Conservation (phyloP, 2,113 vertebrate species). For the Lanius ludovicianus region DNA sequence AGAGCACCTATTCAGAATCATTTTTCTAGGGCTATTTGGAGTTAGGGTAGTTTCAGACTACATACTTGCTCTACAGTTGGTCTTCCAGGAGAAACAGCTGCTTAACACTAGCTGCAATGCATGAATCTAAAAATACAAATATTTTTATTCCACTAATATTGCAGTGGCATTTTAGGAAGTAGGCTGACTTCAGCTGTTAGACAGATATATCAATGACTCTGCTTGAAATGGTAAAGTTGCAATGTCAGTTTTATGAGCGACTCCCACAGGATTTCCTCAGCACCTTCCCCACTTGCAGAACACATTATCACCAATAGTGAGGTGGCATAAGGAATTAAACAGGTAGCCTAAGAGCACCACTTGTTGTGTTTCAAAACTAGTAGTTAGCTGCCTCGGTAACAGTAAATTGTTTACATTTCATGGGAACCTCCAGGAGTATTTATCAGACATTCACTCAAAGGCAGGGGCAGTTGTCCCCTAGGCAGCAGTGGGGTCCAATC, state of each 20-base stretch:
- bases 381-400: background rate
- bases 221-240: background rate
- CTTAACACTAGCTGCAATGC: background rate
- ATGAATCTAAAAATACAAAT: background rate
- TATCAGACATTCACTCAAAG: background rate
- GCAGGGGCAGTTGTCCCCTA: background rate
- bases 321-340: background rate
- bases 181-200: background rate
- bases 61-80: background rate
- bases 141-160: background rate
- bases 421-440: background rate
- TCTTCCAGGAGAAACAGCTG: background rate
- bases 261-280: background rate
- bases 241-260: background rate
- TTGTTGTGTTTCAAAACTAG: background rate
- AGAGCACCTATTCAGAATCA: background rate
- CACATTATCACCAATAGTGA: background rate
- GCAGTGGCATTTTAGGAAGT: background rate
- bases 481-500: background rate
- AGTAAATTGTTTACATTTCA: background rate
- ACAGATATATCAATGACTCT: background rate
- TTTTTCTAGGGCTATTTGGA: background rate
- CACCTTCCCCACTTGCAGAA: background rate
- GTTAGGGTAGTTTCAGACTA: background rate
- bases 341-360: background rate